Evolutionary conservation across 2,113 vertebrate genomes (phyloP), one percentile per base, ranked within the genome.

Genomic region (Macquaria ambigua): DNA sequence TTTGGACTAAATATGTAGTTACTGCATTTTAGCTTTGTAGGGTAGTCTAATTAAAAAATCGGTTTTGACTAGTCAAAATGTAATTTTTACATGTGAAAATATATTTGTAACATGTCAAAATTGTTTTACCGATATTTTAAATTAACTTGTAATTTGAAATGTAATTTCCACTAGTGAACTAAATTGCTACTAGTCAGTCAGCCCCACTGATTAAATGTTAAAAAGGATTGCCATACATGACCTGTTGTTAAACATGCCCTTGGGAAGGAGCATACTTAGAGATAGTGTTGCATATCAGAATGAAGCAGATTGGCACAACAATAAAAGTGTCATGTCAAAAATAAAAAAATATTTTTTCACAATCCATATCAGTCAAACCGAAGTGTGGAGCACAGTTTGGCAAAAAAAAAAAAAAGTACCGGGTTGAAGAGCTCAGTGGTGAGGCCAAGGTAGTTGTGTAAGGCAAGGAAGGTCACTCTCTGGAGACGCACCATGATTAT

Each of bases 401-500:
- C 43, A 68, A 48, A 56, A 15, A 64, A 48, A 56, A 15, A 64
- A 14, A 64, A 28, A 67, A 77, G 93, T 79, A 99, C 98, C 43
- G 96, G 93, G 72, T 95, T 98, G 93, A 99, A 99, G 85, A 99
- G 98, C 92, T 99, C 98, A 0, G 96, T 97, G 12, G 97, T 99
- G 88, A 99, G 95, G 20, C 98, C 98, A 5, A 99, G 96, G 94
- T 99, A 99, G 96, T 97, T 97, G 94, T 99, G 97, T 79, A 99
- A 87, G 28, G 97, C 98, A 0, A 99, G 94, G 82, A 99, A 99
- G 0, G 98, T 99, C 81, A 99, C 98, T 85, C 98, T 96, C 94
- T 99, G 98, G 39, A 99, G 96, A 76, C 98, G 96, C 46, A 99
- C 97, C 98, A 99, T 99, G 94, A 99, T 98, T 82, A 99, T 99